Evolutionary conservation across 2,797 vertebrate species (phyloP).

Genomic region (Tenualosa thibaudeaui): DNA sequence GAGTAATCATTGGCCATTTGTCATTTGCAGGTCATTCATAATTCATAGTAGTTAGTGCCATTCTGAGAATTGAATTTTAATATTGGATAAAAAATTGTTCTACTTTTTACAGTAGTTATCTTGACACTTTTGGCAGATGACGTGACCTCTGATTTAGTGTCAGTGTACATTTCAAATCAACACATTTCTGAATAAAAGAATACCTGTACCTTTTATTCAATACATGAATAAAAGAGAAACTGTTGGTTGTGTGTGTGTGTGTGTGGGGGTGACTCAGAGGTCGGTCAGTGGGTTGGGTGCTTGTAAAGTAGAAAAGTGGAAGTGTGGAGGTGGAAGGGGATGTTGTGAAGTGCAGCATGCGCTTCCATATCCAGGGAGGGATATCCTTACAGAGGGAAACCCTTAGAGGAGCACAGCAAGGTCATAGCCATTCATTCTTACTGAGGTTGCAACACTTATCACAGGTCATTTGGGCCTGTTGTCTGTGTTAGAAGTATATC

Average conservation of each 20-base stretch:
- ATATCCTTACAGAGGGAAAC: not conserved
- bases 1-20: too few species aligned
- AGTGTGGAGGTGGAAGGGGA: slow-evolving; percentile 58
- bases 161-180: not conserved
- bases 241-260: not conserved
- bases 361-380: slow-evolving; percentile 23
- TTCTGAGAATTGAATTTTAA: not conserved
- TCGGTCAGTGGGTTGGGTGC: slow-evolving; percentile 45
- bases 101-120: not conserved
- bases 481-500: not conserved
- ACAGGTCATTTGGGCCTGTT: not conserved
- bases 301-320: slow-evolving; percentile 33
- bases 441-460: not conserved
- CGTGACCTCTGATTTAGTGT: not conserved
- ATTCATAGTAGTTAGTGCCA: too few species aligned
- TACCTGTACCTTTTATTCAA: too few species aligned
- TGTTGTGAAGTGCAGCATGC: slow-evolving; percentile 41
- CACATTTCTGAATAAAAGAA: not conserved
- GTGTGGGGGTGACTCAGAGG: slow-evolving; percentile 38
- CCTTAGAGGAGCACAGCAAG: not conserved
- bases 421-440: not conserved
- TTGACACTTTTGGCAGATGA: not conserved
- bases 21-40: not conserved
- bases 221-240: too few species aligned
- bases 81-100: not conserved